Evolutionary conservation across 1,140 invertebrate genomes (phyloP), one percentile per base, ranked within the genome.

Genomic region (Macrostomum lignano): DNA sequence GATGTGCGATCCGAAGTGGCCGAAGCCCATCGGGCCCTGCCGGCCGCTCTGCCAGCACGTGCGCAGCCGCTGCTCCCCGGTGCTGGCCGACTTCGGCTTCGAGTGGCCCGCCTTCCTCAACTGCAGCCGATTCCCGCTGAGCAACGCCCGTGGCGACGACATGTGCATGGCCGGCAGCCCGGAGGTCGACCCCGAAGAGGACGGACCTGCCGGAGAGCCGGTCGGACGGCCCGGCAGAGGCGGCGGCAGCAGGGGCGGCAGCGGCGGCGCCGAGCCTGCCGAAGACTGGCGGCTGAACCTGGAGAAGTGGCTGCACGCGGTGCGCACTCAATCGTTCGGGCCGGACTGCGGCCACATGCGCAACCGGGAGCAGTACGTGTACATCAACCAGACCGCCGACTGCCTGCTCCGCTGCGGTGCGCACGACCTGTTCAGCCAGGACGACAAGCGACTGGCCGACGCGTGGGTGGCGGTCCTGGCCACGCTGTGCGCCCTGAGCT

Each of bases 131-230:
- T 86, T 88, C 55, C 78, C 78, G 2, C 65, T 66, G 1, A 69
- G 72, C 43, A 86, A 86, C 36, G 52, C 48, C 7, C 10, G 13
- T 19, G 31, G 35, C 42, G n/a, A n/a, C n/a, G 68, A 75, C 47
- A 81, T 91, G 73, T 91, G 82, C 49, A 88, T 91, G 74, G 74
- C 81, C 45, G 75, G 75, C n/a, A n/a, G n/a, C n/a, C n/a, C n/a
- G n/a, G n/a, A n/a, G n/a, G n/a, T n/a, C n/a, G 75, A 36, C 17
- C 10, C 17, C 2, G 37, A 40, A 6, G 33, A 3, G 11, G 14
- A 17, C 7, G 23, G 19, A 25, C 5, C 13, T 6, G 35, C 6
- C 2, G 10, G n/a, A 10, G 21, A 38, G n/a, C n/a, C n/a, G 10
- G 21, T 3, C 5, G 14, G 31, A 7, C 9, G 13, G 15, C 14